phyloP scores from a whole-genome alignment of 1,140 invertebrate species.

The Antheraea mylitta region DNA sequence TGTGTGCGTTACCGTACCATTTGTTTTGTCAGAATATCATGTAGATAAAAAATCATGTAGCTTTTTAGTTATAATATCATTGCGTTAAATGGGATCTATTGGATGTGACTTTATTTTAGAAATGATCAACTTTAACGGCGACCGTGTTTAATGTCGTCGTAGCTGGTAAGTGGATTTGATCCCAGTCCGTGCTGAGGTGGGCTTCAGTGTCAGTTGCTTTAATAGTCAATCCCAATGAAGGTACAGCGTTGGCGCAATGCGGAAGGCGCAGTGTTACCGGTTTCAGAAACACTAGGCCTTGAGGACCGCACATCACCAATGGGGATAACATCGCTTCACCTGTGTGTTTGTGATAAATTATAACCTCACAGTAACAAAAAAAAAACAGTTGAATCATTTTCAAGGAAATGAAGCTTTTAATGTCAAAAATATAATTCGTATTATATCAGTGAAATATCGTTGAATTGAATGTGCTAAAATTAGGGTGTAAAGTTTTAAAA shows the following conservation, averaged over 20 bases:
- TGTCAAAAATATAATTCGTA: no score
- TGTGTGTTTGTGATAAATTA: slow-evolving; percentile 47
- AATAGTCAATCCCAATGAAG: slow-evolving; percentile 84
- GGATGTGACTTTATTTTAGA: slow-evolving; percentile 73
- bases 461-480: slow-evolving; percentile 12
- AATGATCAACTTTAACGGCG: slow-evolving; percentile 93
- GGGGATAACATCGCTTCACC: slow-evolving; percentile 96
- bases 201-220: slow-evolving; percentile 90
- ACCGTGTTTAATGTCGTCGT: slow-evolving; percentile 91
- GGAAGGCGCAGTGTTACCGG: slow-evolving; percentile 92
- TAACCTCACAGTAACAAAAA: background rate
- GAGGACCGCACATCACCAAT: slow-evolving; percentile 96
- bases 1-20: no score
- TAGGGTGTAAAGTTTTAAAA: slow-evolving; percentile 7
- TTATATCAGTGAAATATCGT: no score
- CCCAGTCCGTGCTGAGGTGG: slow-evolving; percentile 85
- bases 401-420: background rate
- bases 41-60: no score
- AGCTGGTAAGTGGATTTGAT: slow-evolving; percentile 86
- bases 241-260: slow-evolving; percentile 86
- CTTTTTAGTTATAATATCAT: no score
- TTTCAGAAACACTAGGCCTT: slow-evolving; percentile 91
- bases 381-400: background rate
- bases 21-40: no score
- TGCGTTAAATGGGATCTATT: background rate